These are phyloP conservation scores for Gasterosteus aculeatus DNA, from an alignment of 2,113 vertebrate genomes.

Conservation along the genomic window DNA sequence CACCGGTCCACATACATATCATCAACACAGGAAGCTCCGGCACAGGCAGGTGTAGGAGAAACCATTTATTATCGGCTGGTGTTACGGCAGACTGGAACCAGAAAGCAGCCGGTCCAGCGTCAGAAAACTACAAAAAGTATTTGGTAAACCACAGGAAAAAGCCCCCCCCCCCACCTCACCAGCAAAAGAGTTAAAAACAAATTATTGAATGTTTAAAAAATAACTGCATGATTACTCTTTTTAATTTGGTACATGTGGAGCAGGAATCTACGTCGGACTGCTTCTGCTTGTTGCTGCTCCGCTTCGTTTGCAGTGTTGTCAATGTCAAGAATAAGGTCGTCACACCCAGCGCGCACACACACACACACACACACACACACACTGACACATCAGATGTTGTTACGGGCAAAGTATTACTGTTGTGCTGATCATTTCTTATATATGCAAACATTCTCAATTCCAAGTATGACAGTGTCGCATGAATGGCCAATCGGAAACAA, in stretches of 20 bases:
- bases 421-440: conserved; percentile 15
- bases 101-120: conserved; percentile 44
- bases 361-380: conserved; percentile 5
- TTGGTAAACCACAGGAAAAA: conserved; percentile 34
- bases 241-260: not conserved
- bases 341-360: conserved; percentile 46
- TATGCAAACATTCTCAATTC: conserved; percentile 11
- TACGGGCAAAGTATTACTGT: conserved; percentile 26
- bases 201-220: conserved; percentile 9
- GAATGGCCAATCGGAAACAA: not conserved
- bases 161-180: not conserved
- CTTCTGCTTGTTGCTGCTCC: conserved; percentile 19
- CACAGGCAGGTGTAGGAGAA: conserved; percentile 66
- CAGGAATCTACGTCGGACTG: not conserved
- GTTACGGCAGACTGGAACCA: conserved; percentile 41
- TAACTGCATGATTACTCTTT: not conserved
- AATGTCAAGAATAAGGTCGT: conserved; percentile 61
- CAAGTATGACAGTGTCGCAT: not conserved
- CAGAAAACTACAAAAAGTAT: conserved; percentile 19
- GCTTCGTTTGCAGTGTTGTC: conserved; percentile 27
- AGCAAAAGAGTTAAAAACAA: conserved; percentile 17
- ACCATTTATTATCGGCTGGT: conserved; percentile 69
- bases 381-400: conserved; percentile 27
- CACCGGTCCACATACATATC: conserved; percentile 65
- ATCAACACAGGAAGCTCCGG: conserved; percentile 75